Percentiles rank a stretch among this genome's conserved stretches.
Evolutionary conservation across 1,140 invertebrate genomes (phyloP).

Genomic region (Pseudachorutes palmiensis): DNA sequence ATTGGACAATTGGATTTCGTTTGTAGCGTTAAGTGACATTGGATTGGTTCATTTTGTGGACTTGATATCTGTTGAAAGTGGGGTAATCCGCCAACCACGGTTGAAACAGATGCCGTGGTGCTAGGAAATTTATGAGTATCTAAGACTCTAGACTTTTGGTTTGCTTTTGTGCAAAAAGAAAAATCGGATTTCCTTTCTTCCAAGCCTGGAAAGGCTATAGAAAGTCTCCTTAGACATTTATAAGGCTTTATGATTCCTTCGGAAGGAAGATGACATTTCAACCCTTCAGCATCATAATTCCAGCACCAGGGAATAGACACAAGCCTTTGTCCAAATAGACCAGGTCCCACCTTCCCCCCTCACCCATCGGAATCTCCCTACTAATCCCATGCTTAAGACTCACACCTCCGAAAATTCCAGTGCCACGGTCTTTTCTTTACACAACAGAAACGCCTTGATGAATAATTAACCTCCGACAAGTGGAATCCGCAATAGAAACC

Average conservation of each 20-base stretch:
- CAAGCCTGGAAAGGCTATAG: neutral
- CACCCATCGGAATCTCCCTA: neutral
- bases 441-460: neutral
- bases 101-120: constrained; percentile 35
- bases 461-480: neutral
- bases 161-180: neutral
- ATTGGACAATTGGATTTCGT: no score
- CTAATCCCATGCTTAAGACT: neutral
- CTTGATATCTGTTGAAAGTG: neutral
- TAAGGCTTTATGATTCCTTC: neutral
- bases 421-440: neutral
- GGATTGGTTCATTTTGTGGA: no score
- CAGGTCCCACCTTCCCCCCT: neutral
- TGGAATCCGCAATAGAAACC: neutral
- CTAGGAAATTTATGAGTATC: constrained; percentile 34
- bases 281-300: neutral
- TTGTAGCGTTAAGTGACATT: no score
- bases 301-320: no score
- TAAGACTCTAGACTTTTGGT: constrained; percentile 13
- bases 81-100: constrained; percentile 33
- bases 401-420: neutral
- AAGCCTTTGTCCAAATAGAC: neutral
- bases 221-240: neutral
- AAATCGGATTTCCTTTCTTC: neutral
- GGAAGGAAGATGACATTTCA: neutral